These are phyloP conservation scores for Rynchops niger DNA, from an alignment of 2,113 vertebrate species.

Conservation along the genomic window DNA sequence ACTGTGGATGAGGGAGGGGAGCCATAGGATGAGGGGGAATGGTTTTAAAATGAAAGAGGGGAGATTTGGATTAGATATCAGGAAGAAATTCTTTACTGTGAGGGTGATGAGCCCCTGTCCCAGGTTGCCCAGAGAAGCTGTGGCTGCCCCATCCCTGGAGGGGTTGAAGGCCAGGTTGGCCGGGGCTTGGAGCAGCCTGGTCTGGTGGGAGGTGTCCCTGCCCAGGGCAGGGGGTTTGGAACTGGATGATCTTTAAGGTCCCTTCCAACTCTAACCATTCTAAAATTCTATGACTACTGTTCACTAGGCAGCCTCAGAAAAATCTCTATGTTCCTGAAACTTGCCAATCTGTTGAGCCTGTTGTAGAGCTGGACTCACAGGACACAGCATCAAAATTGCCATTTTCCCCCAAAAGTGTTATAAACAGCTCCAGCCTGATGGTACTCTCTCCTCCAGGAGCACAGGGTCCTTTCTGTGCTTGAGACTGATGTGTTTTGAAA, in stretches of 20 bases:
- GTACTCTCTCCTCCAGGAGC: not conserved
- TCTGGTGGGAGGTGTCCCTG: not conserved
- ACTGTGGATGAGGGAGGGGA: not conserved
- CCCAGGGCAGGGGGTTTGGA: not conserved
- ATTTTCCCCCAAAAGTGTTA: not conserved
- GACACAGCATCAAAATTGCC: not conserved
- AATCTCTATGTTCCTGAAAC: not conserved
- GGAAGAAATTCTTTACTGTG: not conserved
- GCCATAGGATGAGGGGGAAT: accelerated
- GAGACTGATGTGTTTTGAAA: constrained; percentile 9
- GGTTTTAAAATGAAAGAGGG: not conserved
- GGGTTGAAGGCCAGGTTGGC: not conserved
- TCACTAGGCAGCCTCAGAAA: not conserved
- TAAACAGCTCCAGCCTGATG: not conserved
- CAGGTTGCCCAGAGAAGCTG: accelerated
- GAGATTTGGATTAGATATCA: not conserved
- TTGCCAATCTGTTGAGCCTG: not conserved
- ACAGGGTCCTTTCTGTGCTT: not conserved
- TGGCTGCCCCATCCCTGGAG: not conserved
- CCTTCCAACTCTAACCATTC: not conserved
- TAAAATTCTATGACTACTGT: not conserved
- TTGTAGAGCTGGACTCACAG: not conserved
- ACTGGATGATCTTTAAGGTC: not conserved
- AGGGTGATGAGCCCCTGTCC: not conserved
- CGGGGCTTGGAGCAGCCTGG: not conserved